phyloP scores from a whole-genome alignment of 2,888 invertebrate genomes.

The Meloe dianella region DNA sequence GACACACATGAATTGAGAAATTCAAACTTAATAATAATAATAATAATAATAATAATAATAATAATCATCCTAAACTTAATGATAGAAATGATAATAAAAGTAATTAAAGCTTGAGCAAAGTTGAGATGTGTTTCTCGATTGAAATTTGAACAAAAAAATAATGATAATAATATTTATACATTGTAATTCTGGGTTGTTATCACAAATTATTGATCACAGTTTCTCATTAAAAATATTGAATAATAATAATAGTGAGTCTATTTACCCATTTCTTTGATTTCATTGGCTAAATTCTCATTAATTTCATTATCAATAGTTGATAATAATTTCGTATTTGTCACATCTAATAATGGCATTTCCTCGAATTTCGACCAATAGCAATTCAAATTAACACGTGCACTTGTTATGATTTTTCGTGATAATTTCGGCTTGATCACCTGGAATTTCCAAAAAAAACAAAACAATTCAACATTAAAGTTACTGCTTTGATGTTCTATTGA shows the following conservation, averaged over 20 bases:
- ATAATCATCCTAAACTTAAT: slow-evolving; percentile 13
- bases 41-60: slow-evolving; percentile 22
- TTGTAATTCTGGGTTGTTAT: slow-evolving; percentile 18
- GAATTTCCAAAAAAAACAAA: slow-evolving; percentile 42
- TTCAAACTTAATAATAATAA: slow-evolving; percentile 22
- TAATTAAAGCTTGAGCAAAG: slow-evolving; percentile 58
- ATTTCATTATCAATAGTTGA: slow-evolving; percentile 61
- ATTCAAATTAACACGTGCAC: slow-evolving; percentile 69
- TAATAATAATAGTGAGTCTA: slow-evolving; percentile 31
- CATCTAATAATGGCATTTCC: slow-evolving; percentile 58
- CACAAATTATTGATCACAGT: slow-evolving; percentile 15
- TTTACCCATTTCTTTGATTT: slow-evolving; percentile 65
- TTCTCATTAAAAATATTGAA: slow-evolving; percentile 14
- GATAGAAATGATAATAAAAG: slow-evolving; percentile 14
- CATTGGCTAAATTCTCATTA: slow-evolving; percentile 66
- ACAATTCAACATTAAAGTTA: neutral
- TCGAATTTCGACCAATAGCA: slow-evolving; percentile 71
- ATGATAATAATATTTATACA: slow-evolving; percentile 22
- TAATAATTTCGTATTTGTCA: slow-evolving; percentile 60
- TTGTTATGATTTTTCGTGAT: slow-evolving; percentile 64
- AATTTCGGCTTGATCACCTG: slow-evolving; percentile 66
- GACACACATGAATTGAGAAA: neutral
- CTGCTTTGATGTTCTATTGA: no score
- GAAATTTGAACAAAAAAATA: neutral
- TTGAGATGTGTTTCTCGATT: slow-evolving; percentile 47